Base-by-base conservation (phyloP, 2,113 vertebrate genomes). In the Gavia stellata region DNA sequence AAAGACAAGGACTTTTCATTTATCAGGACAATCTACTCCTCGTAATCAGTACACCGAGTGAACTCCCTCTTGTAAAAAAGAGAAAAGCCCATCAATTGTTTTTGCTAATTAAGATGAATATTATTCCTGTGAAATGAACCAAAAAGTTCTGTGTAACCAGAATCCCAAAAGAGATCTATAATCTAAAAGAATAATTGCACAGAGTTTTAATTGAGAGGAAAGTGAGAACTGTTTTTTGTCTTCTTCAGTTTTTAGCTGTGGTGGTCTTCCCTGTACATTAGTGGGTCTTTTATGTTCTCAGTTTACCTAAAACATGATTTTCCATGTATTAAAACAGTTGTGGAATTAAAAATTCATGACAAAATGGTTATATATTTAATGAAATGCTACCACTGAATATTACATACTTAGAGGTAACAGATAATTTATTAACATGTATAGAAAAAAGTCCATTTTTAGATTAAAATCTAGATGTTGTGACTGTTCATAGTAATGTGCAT, bases 51-150 rank as follows among this genome's bases (percentile, higher is more conserved):
- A 77, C 65, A 83, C 93, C 21, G 63, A 97, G 77, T 95, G 97
- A 99, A 98, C 97, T 98, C 97, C 96, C 97, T 98, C 91, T 97
- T 97, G 92, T 96, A 97, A 94, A 85, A 96, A 97, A 93, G 78
- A 92, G 95, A 98, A 98, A 98, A 98, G 68, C 77, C 95, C 96
- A 97, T 98, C 97, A 98, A 98, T 98, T 98, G 97, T 98, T 98
- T 98, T 98, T 98, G 92, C 98, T 99, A 99, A 99, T 99, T 98
- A 99, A 98, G 98, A 98, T 97, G 98, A 99, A 98, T 98, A 98
- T 98, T 97, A 98, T 98, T 98, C 96, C 84, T 97, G 96, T 97
- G 97, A 98, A 98, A 98, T 97, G 98, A 98, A 98, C 97, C 97
- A 97, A 97, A 98, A 98, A 98, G 96, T 98, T 98, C 97, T 94